Base-by-base conservation (phyloP, 37 sponge, comb jelly and placozoan species). In the Ianthella basta region DNA sequence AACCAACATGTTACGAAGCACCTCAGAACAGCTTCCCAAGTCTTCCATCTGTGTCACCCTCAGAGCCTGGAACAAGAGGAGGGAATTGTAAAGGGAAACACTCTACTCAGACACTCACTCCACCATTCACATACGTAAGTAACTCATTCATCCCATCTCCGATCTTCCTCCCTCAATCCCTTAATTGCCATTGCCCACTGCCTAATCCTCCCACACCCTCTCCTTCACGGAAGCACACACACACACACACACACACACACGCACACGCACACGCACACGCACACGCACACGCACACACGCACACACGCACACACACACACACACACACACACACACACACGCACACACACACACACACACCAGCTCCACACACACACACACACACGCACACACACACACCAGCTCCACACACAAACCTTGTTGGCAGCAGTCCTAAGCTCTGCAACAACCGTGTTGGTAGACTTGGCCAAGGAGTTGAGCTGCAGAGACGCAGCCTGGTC, bases 401-500 rank as follows among this genome's bases (percentile, higher is more conserved):
- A 8, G 50, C 6, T 8, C 50, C 8, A 44, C 50, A 44, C 50
- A n/a, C 50, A 10, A 10, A 69, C 70, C 87, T 91, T 92, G 77
- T 81, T 79, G 23, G 95, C 87, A 29, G 99, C 97, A 38, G 90
- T 80, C 32, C 92, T 90, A 34, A 98, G 90, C 41, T 98, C 97
- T 25, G 91, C 89, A 0, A 98, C 86, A 15, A 95, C 93, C 3
- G 81, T 34, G 10, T 91, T 95, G 33, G 97, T 94, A 20, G 94
- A 86, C 83, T 96, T 98, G 70, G 97, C 92, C 87, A 99, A 94
- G 88, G 94, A 91, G 15, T 93, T 90, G 68, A 99, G 84, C 80
- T 96, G 97, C 29, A 96, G 86, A 32, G 97, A 97, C 56, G 97
- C 94, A 0, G 99, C 95, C 59, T 96, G 95, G 79, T 98, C 97